phyloP scores from a whole-genome alignment of 1,140 invertebrate species.

The Harlomillsia oculata region DNA sequence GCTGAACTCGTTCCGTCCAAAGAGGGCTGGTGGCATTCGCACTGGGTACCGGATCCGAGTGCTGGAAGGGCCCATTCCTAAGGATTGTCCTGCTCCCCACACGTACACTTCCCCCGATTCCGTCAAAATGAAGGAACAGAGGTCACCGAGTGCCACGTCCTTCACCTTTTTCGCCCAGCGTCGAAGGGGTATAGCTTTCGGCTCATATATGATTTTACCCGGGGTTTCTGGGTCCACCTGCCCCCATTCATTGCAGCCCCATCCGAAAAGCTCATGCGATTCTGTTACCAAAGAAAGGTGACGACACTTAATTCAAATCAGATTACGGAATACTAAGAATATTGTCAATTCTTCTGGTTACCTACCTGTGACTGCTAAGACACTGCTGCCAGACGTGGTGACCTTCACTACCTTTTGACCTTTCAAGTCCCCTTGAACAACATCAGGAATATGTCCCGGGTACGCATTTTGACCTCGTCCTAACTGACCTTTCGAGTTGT shows the following conservation, averaged over 20 bases:
- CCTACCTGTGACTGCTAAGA: conserved; percentile 75
- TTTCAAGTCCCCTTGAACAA: conserved; percentile 69
- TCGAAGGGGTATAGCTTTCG: conserved; percentile 54
- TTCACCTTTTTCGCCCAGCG: conserved; percentile 60
- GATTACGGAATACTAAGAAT: too few species aligned
- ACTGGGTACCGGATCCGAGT: conserved; percentile 54
- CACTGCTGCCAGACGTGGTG: conserved; percentile 70
- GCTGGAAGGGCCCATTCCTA: conserved; percentile 75
- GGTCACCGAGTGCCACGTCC: conserved; percentile 76
- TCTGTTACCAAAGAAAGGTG: conserved; percentile 48
- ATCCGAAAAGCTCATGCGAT: conserved; percentile 87
- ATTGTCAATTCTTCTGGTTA: too few species aligned
- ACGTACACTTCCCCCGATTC: conserved; percentile 73
- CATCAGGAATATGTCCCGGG: conserved; percentile 45
- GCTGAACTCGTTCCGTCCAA: conserved; percentile 74
- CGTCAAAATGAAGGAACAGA: conserved; percentile 71
- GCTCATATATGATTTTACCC: conserved; percentile 45
- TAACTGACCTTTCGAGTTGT: conserved; percentile 24
- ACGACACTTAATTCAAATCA: conserved; percentile 2
- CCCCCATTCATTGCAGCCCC: conserved; percentile 92
- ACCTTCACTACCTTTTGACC: conserved; percentile 73
- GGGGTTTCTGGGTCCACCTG: conserved; percentile 51
- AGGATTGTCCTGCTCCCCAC: conserved; percentile 79
- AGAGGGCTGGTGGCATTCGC: conserved; percentile 63
- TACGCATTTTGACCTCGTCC: conserved; percentile 38